Percentiles rank a stretch among this genome's conserved stretches.
Evolutionary conservation across 2,888 invertebrate genomes (phyloP).

Genomic region (Noctua janthe): DNA sequence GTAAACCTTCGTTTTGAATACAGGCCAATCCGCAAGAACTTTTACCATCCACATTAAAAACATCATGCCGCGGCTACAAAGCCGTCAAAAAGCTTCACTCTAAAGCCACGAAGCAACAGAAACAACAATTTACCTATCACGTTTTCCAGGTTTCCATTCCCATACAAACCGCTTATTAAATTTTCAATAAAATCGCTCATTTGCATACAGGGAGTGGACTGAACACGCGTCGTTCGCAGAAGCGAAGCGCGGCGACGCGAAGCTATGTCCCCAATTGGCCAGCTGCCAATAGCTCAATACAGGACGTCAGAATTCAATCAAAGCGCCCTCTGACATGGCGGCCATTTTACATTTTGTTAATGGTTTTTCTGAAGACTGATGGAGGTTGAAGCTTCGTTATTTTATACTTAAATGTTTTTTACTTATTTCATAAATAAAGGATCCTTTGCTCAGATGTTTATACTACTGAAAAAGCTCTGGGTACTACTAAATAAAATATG

Average conservation of each 20-base stretch:
- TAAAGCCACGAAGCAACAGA: conserved; percentile 12
- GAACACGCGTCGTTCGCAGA: conserved; percentile 62
- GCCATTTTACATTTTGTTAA: conserved; percentile 63
- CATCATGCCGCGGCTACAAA: background rate
- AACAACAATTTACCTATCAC: conserved; percentile 46
- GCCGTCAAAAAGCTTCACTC: conserved; percentile 6
- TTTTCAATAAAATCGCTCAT: conserved; percentile 66
- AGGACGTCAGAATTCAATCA: conserved; percentile 68
- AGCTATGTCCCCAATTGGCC: conserved; percentile 62
- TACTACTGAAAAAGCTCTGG: background rate
- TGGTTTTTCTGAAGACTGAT: conserved; percentile 54
- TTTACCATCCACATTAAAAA: conserved; percentile 8
- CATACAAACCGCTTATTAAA: conserved; percentile 64
- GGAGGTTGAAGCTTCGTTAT: background rate
- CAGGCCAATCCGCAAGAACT: background rate
- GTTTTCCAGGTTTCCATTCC: conserved; percentile 48
- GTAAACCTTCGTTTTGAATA: background rate
- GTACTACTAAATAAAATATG: conserved; percentile 15
- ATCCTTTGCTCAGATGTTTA: background rate
- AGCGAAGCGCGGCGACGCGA: conserved; percentile 50
- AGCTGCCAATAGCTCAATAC: conserved; percentile 63
- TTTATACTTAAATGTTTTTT: background rate
- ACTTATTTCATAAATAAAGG: background rate
- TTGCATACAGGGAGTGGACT: conserved; percentile 60
- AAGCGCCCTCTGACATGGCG: conserved; percentile 46